Evolutionary conservation across 2,797 vertebrate species (phyloP), one percentile per base, ranked within the genome.

Genomic region (Pteropus rufus): DNA sequence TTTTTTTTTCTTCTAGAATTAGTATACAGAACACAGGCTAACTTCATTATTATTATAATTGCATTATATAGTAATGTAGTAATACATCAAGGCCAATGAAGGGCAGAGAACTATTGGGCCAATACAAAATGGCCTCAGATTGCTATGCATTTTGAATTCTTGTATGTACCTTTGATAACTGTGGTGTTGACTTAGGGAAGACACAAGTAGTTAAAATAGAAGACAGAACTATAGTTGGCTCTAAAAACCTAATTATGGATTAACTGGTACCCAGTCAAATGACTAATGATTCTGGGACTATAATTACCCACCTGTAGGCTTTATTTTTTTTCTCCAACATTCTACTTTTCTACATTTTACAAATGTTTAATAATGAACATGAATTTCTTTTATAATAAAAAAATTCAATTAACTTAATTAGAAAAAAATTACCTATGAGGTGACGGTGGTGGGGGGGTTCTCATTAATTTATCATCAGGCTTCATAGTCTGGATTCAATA

Each of bases 321-420:
- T 97, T 94, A 88, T 93, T 87, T 93, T 76, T 76, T 72, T 11
- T 62, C 64, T 77, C 49, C 79, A 97, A 96, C 82, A 97, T 95
- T 80, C 85, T 85, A 86, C 79, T 97, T 91, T 96, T 95, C 91
- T 95, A 34, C 76, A 95, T 97, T 96, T 95, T 94, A 95, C 79
- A 92, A 95, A 95, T 94, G 81, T 95, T 97, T 97, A 97, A 95
- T 97, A 97, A 98, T 23, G 89, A 97, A 36, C 82, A 89, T 21
- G n/a, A 60, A 95, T 72, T 97, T 76, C 70, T 96, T 94, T 96
- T 96, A 95, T 97, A 97, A 98, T 96, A 97, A 95, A 94, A 96
- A 96, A 96, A 96, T 97, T 73, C 46, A 77, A 97, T 97, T 97
- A 98, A 97, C 96, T 96, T 97, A 98, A 98, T 98, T 97, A 97